phyloP scores from a whole-genome alignment of 1,140 invertebrate genomes.

The Melipona quadrifasciata region DNA sequence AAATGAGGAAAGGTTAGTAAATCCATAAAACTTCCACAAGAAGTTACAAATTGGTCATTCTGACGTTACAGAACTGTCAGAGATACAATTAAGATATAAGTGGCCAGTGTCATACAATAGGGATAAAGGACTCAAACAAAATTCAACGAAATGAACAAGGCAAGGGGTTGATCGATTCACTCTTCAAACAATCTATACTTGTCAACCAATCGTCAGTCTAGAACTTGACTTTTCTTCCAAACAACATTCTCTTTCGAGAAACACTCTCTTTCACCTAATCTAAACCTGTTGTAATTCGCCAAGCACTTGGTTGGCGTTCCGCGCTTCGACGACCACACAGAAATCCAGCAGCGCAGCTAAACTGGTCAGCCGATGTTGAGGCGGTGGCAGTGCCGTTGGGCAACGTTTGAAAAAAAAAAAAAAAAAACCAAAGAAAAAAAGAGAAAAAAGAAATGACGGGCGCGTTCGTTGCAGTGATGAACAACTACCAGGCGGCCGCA shows the following conservation, averaged over 20 bases:
- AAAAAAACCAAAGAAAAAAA: no score
- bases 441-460: conserved; percentile 46
- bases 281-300: not conserved
- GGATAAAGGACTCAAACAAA: no score
- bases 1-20: no score
- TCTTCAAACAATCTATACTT: not conserved
- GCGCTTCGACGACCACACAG: not conserved
- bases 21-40: no score
- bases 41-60: no score
- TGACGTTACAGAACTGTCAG: no score
- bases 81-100: no score
- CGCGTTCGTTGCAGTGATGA: conserved; percentile 90
- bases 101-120: no score
- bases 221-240: not conserved
- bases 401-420: not conserved
- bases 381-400: not conserved
- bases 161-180: no score
- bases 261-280: not conserved
- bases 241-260: not conserved
- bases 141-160: no score
- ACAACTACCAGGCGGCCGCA: conserved; percentile 94
- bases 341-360: not conserved
- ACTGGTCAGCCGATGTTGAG: not conserved
- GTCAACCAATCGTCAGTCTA: not conserved
- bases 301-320: not conserved